Percentiles rank a stretch among this genome's conserved stretches.
These are phyloP conservation scores for Andricus grossulariae DNA, from an alignment of 1,140 invertebrate species.

Conservation along the genomic window DNA sequence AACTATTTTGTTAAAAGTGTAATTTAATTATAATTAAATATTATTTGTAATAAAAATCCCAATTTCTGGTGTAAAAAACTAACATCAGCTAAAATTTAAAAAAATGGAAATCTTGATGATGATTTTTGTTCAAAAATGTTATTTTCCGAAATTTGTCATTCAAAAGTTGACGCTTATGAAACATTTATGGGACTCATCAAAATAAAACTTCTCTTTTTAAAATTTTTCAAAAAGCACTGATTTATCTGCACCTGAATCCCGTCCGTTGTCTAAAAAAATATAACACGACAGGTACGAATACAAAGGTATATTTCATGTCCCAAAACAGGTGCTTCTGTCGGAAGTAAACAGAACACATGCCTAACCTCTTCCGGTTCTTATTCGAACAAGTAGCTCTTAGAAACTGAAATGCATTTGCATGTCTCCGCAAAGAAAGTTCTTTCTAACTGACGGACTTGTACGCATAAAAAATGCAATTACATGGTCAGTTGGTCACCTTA, in stretches of 20 bases:
- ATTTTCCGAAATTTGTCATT: no score
- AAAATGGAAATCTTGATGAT: no score
- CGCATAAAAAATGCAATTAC: not conserved
- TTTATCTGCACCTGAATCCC: conserved; percentile 16
- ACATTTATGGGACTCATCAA: not conserved
- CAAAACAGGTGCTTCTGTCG: conserved; percentile 46
- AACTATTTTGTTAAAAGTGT: no score
- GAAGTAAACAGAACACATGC: conserved; percentile 44
- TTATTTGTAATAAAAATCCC: no score
- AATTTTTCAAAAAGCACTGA: not conserved
- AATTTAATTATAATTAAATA: no score
- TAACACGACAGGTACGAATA: not conserved
- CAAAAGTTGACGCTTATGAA: no score
- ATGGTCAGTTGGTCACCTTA: no score
- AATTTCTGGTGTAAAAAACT: no score
- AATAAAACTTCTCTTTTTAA: not conserved
- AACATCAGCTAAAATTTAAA: no score
- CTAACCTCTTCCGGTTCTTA: conserved; percentile 17
- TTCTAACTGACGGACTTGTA: conserved; percentile 45
- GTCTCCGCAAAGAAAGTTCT: conserved; percentile 47
- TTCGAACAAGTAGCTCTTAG: not conserved
- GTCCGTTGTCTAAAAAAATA: not conserved
- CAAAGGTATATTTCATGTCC: conserved; percentile 40
- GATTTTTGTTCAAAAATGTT: no score
- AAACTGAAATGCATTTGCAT: conserved; percentile 42